Percentiles rank a stretch among this genome's conserved stretches.
Evolutionary conservation across 2,113 vertebrate species (phyloP).

Genomic region (Melanerpes formicivorus): DNA sequence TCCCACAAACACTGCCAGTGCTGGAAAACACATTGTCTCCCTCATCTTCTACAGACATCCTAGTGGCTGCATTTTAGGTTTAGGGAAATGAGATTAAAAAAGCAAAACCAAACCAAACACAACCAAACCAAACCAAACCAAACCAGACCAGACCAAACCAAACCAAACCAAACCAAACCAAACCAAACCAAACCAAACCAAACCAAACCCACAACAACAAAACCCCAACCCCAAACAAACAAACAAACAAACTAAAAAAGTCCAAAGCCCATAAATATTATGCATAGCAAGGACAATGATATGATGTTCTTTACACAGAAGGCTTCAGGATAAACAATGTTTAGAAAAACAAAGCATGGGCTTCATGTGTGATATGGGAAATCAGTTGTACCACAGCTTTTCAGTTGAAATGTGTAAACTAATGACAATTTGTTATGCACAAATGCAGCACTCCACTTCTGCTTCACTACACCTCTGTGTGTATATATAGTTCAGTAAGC

Average conservation of each 20-base stretch:
- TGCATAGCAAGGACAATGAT: background rate
- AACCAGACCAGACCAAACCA: no score
- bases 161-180: no score
- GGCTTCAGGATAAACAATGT: background rate
- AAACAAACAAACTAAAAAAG: no score
- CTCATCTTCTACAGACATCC: background rate
- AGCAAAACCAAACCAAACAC: no score
- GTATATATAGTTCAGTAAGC: background rate
- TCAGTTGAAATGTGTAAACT: background rate
- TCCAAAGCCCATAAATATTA: background rate
- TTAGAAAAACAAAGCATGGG: background rate
- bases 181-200: no score
- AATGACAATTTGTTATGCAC: background rate
- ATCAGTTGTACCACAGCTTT: background rate
- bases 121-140: no score
- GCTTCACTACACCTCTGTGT: background rate
- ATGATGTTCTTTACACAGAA: background rate
- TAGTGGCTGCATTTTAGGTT: background rate
- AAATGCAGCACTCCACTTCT: background rate
- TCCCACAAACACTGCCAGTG: background rate
- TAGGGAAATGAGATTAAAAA: background rate
- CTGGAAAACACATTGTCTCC: accelerated
- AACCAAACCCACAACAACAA: no score
- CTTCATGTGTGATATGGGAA: background rate
- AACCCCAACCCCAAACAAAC: no score